Evolutionary conservation across 2,797 vertebrate species (phyloP).

Genomic region (Thaleichthys pacificus): DNA sequence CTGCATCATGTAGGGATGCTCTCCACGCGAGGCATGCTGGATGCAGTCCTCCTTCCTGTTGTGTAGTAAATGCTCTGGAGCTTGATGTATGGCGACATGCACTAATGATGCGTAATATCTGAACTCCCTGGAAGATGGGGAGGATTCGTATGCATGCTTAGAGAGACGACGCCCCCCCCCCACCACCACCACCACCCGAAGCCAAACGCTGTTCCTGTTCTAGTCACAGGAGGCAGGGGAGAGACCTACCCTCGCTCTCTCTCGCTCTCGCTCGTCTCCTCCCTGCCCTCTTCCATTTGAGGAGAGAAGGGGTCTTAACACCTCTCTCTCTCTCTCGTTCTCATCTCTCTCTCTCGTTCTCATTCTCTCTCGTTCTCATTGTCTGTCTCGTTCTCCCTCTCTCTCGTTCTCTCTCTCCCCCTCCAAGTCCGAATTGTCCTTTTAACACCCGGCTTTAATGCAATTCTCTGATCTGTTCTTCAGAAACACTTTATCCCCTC

Average conservation of each 20-base stretch:
- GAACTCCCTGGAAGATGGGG: constrained; percentile 10
- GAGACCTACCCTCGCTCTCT: not conserved
- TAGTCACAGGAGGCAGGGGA: constrained; percentile 7
- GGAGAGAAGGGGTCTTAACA: constrained; percentile 11
- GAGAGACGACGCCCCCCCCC: constrained; percentile 9
- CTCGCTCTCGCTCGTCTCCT: not conserved
- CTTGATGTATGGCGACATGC: not conserved
- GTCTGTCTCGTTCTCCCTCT: too few relatives aligned
- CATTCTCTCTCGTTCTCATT: too few relatives aligned
- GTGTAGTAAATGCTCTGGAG: constrained; percentile 15
- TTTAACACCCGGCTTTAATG: constrained; percentile 29
- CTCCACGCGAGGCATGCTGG: too few relatives aligned
- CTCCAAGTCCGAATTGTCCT: constrained; percentile 17
- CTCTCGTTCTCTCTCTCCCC: not conserved
- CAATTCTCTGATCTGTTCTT: constrained; percentile 22
- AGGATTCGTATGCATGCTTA: constrained; percentile 23
- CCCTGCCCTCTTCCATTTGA: constrained; percentile 10
- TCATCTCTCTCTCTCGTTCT: too few relatives aligned
- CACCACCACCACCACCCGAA: too few relatives aligned
- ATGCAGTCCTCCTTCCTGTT: not conserved
- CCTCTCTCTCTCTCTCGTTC: too few relatives aligned
- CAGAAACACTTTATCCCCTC: constrained; percentile 7
- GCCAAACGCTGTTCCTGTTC: not conserved
- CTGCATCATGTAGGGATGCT: not conserved
- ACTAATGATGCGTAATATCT: constrained; percentile 14